Evolutionary conservation across 2,797 vertebrate species (phyloP).

Genomic region (Cephalopachus bancanus): DNA sequence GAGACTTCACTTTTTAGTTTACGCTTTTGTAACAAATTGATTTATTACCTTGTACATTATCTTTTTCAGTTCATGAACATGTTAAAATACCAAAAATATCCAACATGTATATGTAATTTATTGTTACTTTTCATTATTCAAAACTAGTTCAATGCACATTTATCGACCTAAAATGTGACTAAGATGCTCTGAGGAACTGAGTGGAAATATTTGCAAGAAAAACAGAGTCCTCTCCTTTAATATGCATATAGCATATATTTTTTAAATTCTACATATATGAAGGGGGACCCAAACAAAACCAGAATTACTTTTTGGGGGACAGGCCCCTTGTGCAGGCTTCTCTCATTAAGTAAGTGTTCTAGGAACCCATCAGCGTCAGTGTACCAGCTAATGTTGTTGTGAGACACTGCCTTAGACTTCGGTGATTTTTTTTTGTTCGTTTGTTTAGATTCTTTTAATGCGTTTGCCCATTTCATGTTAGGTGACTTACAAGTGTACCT

Average conservation of each 20-base stretch:
- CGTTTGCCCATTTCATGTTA: too few species aligned
- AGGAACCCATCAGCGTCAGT: too few species aligned
- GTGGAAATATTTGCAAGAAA: neutral
- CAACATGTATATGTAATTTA: neutral
- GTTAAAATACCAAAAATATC: neutral
- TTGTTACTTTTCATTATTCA: neutral
- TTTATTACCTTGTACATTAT: neutral
- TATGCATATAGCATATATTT: neutral
- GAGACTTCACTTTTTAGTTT: neutral
- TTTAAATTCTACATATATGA: neutral
- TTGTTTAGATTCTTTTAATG: too few species aligned
- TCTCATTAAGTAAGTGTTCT: too few species aligned
- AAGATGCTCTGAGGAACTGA: neutral
- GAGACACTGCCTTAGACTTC: too few species aligned
- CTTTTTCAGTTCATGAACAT: neutral
- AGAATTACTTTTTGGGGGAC: too few species aligned
- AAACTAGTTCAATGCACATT: neutral
- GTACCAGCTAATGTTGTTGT: too few species aligned
- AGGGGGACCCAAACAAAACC: too few species aligned
- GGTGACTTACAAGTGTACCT: too few species aligned
- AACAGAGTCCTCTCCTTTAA: neutral
- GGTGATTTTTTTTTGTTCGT: too few species aligned
- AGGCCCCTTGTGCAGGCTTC: too few species aligned
- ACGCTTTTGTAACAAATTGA: neutral
- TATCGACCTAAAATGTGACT: neutral